A percentile compares a stretch with the other conserved stretches of the same genome.
phyloP scores from a whole-genome alignment of 2,113 vertebrate genomes.

The Sceloporus tristichus region DNA sequence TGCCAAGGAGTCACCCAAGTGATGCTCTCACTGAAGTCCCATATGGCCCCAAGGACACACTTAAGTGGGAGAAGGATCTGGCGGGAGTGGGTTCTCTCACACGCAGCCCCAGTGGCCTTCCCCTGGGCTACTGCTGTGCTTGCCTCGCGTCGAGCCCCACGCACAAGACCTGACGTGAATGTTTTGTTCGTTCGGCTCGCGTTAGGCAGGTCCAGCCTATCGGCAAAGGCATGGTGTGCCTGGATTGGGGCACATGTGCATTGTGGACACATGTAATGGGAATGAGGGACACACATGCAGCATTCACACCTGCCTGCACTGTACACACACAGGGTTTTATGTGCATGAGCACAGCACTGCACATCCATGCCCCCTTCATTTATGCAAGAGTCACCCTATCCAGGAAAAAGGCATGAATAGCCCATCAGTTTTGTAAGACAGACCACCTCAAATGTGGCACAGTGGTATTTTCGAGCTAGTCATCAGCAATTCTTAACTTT shows the following conservation, averaged over 20 bases:
- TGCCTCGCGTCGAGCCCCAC: slow-evolving; percentile 99
- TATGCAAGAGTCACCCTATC: neutral
- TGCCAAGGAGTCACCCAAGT: slow-evolving; percentile 50
- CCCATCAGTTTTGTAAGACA: neutral
- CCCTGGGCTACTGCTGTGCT: slow-evolving; percentile 82
- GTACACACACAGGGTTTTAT: rapidly evolving
- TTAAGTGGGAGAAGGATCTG: neutral
- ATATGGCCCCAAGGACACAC: neutral
- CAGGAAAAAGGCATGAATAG: neutral
- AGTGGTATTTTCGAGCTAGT: neutral
- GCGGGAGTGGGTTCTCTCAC: neutral
- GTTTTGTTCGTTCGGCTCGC: slow-evolving; percentile 99
- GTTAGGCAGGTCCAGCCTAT: slow-evolving; percentile 95
- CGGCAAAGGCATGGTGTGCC: slow-evolving; percentile 62
- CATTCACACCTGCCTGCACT: neutral
- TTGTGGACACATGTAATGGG: neutral
- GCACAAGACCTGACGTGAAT: slow-evolving; percentile 97
- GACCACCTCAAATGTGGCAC: neutral
- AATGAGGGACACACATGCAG: neutral
- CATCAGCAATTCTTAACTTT: neutral
- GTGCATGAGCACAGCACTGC: neutral
- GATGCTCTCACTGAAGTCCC: slow-evolving; percentile 13
- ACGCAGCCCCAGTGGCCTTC: neutral
- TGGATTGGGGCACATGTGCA: neutral
- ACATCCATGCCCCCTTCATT: too few relatives aligned